Conservation (phyloP, 2,797 vertebrate genomes). For the Kryptolebias ocellatus region DNA sequence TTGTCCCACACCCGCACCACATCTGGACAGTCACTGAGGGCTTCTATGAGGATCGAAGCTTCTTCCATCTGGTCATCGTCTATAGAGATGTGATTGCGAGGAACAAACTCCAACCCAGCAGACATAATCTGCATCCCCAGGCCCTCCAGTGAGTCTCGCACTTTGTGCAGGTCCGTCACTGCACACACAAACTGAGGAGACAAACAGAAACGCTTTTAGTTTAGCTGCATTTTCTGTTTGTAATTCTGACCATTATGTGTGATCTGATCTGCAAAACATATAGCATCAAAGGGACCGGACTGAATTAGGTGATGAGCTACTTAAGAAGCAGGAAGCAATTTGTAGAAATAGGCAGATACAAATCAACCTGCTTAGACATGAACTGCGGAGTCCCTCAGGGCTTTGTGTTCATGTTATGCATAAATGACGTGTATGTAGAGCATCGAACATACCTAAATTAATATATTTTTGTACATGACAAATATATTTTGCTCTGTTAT, state of each 20-base stretch:
- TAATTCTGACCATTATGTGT: neutral
- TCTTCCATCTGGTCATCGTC: slow-evolving; percentile 77
- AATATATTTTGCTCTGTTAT: too few species aligned
- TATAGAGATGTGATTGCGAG: slow-evolving; percentile 71
- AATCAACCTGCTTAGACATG: too few species aligned
- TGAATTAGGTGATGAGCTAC: too few species aligned
- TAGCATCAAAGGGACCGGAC: too few species aligned
- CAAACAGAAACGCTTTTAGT: slow-evolving; percentile 10
- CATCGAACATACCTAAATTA: too few species aligned
- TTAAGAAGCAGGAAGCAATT: too few species aligned
- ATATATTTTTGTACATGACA: too few species aligned
- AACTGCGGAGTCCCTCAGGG: too few species aligned
- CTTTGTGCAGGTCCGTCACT: slow-evolving; percentile 70
- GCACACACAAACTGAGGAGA: slow-evolving; percentile 87
- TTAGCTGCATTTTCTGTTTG: neutral
- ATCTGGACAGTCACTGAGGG: slow-evolving; percentile 78
- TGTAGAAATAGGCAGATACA: too few species aligned
- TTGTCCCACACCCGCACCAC: slow-evolving; percentile 91
- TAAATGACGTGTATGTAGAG: too few species aligned
- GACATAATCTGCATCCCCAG: slow-evolving; percentile 81
- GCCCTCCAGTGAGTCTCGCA: slow-evolving; percentile 79
- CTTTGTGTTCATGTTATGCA: too few species aligned
- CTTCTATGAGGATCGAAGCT: slow-evolving; percentile 82
- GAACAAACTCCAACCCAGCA: slow-evolving; percentile 82
- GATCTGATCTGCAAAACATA: too few species aligned